These are phyloP conservation scores for Drosophila koepferae DNA, from an alignment of 2,888 invertebrate genomes.

Conservation along the genomic window DNA sequence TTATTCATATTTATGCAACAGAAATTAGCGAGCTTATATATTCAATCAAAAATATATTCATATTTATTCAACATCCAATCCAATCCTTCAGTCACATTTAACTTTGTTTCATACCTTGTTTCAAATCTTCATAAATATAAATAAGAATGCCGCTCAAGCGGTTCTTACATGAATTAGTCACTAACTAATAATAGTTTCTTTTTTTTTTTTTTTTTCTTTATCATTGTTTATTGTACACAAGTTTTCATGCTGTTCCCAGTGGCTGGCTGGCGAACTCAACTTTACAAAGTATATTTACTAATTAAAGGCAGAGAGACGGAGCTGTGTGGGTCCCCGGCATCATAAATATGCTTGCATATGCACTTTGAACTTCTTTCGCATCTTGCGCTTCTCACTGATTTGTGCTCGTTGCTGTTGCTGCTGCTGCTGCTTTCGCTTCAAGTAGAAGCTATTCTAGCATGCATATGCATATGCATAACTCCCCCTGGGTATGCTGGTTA, in stretches of 20 bases:
- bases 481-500: conserved; percentile 42
- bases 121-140: not conserved
- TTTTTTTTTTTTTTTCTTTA: not conserved
- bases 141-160: no score
- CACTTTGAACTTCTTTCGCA: conserved; percentile 48
- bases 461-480: conserved; percentile 43
- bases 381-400: conserved; percentile 2
- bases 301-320: conserved; percentile 55
- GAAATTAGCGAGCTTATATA: no score
- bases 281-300: conserved; percentile 52
- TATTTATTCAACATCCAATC: no score
- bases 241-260: not conserved
- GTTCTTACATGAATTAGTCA: not conserved
- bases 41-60: no score
- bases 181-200: not conserved
- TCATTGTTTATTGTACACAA: conserved; percentile 3
- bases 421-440: conserved; percentile 8
- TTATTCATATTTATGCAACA: no score
- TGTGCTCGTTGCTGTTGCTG: not conserved
- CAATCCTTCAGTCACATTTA: no score
- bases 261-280: conserved; percentile 10
- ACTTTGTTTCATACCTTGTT: not conserved
- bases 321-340: conserved; percentile 30
- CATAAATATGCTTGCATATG: conserved; percentile 49
- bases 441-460: conserved; percentile 49